Percentiles rank a stretch among this genome's conserved stretches.
Conservation (phyloP, 1,140 invertebrate genomes). For the Platorchestia sp. region DNA sequence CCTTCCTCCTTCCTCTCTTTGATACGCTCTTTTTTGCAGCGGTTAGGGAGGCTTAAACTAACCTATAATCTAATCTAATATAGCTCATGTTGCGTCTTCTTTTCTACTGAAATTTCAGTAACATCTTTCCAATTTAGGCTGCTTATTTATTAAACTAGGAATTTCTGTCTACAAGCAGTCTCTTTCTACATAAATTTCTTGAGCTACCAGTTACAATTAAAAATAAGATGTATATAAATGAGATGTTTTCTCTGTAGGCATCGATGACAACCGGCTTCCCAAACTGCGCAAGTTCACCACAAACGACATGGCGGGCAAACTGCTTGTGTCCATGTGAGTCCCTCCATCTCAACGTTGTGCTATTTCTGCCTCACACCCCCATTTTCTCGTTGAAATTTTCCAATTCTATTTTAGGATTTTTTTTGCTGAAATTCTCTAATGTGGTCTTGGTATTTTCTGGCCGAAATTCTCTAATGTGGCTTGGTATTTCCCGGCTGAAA, state of each 20-base stretch:
- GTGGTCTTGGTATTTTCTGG: no score
- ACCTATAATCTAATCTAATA: no score
- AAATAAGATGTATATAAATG: neutral
- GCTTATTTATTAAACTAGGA: neutral
- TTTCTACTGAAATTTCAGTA: neutral
- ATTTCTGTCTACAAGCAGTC: neutral
- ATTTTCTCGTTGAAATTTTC: neutral
- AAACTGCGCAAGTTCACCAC: conserved; percentile 34
- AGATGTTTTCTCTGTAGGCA: neutral
- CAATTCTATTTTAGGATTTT: neutral
- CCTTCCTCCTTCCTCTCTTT: no score
- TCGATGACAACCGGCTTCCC: conserved; percentile 47
- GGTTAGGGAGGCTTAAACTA: no score
- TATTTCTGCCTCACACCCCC: neutral
- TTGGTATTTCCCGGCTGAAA: no score
- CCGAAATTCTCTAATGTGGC: no score
- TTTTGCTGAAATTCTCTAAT: neutral
- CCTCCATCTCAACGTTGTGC: neutral
- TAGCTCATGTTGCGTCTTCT: neutral
- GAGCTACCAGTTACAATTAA: neutral
- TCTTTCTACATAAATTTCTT: neutral
- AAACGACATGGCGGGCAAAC: conserved; percentile 36
- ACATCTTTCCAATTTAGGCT: neutral
- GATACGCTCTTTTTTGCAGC: no score
- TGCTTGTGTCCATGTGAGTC: conserved; percentile 40